Evolutionary conservation across 2,888 invertebrate genomes (phyloP), one percentile per base, ranked within the genome.

Genomic region (Liopterus haemorrhoidalis): DNA sequence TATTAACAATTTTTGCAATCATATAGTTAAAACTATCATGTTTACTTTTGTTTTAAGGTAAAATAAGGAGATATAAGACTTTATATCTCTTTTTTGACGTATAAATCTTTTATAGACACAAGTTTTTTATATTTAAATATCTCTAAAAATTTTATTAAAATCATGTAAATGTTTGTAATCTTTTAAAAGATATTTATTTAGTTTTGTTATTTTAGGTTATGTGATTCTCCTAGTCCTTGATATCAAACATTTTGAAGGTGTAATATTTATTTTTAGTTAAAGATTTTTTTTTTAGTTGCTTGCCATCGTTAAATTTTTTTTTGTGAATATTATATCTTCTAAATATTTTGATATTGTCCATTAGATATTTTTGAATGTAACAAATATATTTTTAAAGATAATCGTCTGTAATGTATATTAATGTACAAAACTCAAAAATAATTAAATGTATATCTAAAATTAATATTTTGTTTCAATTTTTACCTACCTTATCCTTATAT

Each of bases 191-290:
- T 45, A 45, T 39, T 45, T 45, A 45, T 45, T 45, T 45, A 38
- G 39, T 12, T 20, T 33, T 32, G 32, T 35, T 42, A 24, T 44
- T 55, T 56, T 63, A 62, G 61, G 60, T 61, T 61, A 61, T 63
- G 66, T 66, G 66, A 66, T 66, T 59, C 54, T 60, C 63, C 66
- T 66, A 66, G 66, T 66, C 66, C 62, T 64, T 60, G 60, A 58
- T 57, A 53, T 59, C 42, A 41, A 39, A 41, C 18, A 43, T 49
- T 32, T 33, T 24, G 49, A 50, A 53, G 49, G 43, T 46, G 30
- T 12, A 15, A 28, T 25, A 16, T 21, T 39, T 39, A 28, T 4
- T 18, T 18, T 11, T 9, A 20, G 18, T 20, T 18, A 33, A 18
- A 9, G 12, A 9, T 16, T 16, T 12, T 18, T n/a, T 32, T 14